Evolutionary conservation across 2,888 invertebrate species (phyloP).

Genomic region (Iphiclides podalirius): DNA sequence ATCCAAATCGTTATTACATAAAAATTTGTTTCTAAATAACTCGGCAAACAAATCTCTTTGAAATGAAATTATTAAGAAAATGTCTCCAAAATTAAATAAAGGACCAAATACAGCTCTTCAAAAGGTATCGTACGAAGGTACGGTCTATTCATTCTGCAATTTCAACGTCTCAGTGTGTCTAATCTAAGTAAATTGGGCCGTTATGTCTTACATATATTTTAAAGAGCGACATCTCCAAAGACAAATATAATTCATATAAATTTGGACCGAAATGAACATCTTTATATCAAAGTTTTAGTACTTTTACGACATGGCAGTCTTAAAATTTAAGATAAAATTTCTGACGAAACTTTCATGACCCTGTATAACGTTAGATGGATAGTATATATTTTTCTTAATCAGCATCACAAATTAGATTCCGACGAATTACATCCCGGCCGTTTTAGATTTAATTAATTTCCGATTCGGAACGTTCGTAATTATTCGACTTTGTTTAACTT

Average conservation of each 20-base stretch:
- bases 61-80: constrained; percentile 15
- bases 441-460: constrained; percentile 18
- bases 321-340: constrained; percentile 39
- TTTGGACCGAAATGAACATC: constrained; percentile 38
- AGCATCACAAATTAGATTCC: constrained; percentile 15
- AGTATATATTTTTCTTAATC: constrained; percentile 26
- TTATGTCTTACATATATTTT: constrained; percentile 26
- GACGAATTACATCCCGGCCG: constrained; percentile 9
- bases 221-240: constrained; percentile 30
- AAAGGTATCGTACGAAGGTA: constrained; percentile 20
- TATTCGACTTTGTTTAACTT: constrained; percentile 22
- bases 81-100: constrained; percentile 15
- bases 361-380: constrained; percentile 31
- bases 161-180: constrained; percentile 18
- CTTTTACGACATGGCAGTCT: constrained; percentile 35
- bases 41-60: not conserved
- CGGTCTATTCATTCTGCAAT: constrained; percentile 18
- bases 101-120: constrained; percentile 8
- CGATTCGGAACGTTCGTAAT: constrained; percentile 16
- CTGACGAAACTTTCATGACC: constrained; percentile 36
- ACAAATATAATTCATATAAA: constrained; percentile 38
- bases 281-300: constrained; percentile 35
- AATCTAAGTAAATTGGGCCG: constrained; percentile 23
- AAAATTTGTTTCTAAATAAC: not conserved
- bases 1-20: not conserved